Percentiles rank a stretch among this genome's conserved stretches.
These are phyloP conservation scores for Triplophysa dalaica DNA, from an alignment of 2,113 vertebrate species.

Conservation along the genomic window DNA sequence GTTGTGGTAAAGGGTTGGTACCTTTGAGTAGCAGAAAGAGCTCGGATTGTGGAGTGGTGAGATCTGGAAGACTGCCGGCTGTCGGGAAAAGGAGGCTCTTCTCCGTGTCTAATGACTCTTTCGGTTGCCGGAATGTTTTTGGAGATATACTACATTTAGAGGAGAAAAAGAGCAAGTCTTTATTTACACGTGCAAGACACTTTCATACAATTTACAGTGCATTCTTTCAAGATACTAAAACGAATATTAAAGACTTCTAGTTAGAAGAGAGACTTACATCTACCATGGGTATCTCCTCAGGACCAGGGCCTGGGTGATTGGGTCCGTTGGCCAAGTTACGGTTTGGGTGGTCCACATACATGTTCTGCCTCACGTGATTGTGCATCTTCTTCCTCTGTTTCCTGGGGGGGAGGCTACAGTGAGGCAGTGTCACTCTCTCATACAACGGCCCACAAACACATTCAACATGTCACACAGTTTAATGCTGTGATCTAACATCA, in stretches of 20 bases:
- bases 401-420: constrained; percentile 70
- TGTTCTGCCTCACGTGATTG: constrained; percentile 93
- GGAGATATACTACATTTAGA: constrained; percentile 85
- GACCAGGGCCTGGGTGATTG: constrained; percentile 92
- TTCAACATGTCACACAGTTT: constrained; percentile 13
- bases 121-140: constrained; percentile 93
- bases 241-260: neutral
- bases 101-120: constrained; percentile 87
- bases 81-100: constrained; percentile 89
- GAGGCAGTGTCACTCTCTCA: constrained; percentile 45
- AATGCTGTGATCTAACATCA: neutral
- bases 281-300: constrained; percentile 96
- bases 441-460: constrained; percentile 31
- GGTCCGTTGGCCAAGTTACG: constrained; percentile 91
- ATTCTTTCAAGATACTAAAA: no score
- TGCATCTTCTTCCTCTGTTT: constrained; percentile 98
- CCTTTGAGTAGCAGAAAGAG: constrained; percentile 85
- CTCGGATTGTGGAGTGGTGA: constrained; percentile 91
- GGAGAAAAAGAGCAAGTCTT: constrained; percentile 13
- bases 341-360: constrained; percentile 94
- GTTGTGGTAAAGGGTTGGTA: constrained; percentile 10
- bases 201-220: no score
- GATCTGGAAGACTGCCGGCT: constrained; percentile 95
- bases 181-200: neutral
- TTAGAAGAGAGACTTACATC: constrained; percentile 74